These are phyloP conservation scores for Limonius californicus DNA, from an alignment of 1,140 invertebrate genomes.

Conservation along the genomic window DNA sequence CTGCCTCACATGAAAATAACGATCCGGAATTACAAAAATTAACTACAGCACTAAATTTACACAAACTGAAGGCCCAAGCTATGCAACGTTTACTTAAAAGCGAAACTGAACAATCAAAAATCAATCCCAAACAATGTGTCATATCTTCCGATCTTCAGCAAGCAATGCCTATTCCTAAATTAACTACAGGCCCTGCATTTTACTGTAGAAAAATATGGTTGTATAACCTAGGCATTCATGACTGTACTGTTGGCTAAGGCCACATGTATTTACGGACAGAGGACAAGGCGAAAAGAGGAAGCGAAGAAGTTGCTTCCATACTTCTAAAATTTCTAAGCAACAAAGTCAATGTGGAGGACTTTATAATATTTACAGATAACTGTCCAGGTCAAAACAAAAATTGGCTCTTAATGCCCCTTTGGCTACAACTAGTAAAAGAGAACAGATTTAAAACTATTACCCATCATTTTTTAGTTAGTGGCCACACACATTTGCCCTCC, in stretches of 20 bases:
- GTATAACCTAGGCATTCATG: constrained; percentile 24
- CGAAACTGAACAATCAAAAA: background rate
- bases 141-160: constrained; percentile 14
- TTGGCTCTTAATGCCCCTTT: constrained; percentile 15
- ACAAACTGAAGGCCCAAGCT: constrained; percentile 6
- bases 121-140: background rate
- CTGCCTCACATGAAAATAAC: background rate
- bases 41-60: background rate
- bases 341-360: background rate
- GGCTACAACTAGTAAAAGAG: background rate
- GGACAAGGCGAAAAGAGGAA: constrained; percentile 17
- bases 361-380: constrained; percentile 27
- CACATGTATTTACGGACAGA: constrained; percentile 22
- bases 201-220: constrained; percentile 16
- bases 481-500: background rate
- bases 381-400: constrained; percentile 20
- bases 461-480: background rate
- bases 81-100: constrained; percentile 16
- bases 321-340: constrained; percentile 13
- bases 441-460: background rate
- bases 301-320: constrained; percentile 20
- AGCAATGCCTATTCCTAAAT: constrained; percentile 2
- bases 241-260: constrained; percentile 15
- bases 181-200: constrained; percentile 10
- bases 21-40: background rate